Base-by-base conservation (phyloP, 2,888 invertebrate species). In the Andricus curvator region DNA sequence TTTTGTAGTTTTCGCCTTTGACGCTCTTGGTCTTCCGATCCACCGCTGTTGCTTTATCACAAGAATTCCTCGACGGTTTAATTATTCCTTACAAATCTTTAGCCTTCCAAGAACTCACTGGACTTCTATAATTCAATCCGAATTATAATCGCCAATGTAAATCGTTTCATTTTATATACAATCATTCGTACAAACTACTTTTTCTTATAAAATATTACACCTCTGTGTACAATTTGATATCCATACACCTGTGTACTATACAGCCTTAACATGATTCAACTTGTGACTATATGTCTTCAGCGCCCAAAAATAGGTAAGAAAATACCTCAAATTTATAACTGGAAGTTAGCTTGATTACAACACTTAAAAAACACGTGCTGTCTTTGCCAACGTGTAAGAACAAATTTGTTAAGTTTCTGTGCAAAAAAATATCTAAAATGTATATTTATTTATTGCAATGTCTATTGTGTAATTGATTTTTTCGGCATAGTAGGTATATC, bases 91-190 rank as follows among this genome's bases (percentile, higher is more conserved):
- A 33, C 33, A 74, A 56, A 60, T 37, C n/a, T 37, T 37, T 74
- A 29, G 33, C 25, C 48, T 68, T 68, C 44, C 44, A 68, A 56
- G 56, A 74, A 56, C 33, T 74, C 56, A 74, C 33, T 74, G 56
- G 56, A 60, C 33, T 74, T 74, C 44, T 51, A 74, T 74, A 74
- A 74, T 74, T 74, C 74, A 74, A 33, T 33, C 33, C n/a, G 74
- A 74, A 74, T 56, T 74, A 74, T 74, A 33, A 33, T 74, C 56
- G n/a, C 51, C 74, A 74, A 74, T 29, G 25, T 25, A 29, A 25
- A 64, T n/a, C 56, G 56, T 33, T 74, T n/a, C 20, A 74, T 56
- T 37, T 74, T 74, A 51, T 51, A 74, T 74, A 74, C 51, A 74
- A 60, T 51, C 56, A 74, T 56, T 74, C 56, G 37, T 22, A 60